Evolutionary conservation across 2,888 invertebrate species (phyloP).

Genomic region (Linhomoeus sp.): DNA sequence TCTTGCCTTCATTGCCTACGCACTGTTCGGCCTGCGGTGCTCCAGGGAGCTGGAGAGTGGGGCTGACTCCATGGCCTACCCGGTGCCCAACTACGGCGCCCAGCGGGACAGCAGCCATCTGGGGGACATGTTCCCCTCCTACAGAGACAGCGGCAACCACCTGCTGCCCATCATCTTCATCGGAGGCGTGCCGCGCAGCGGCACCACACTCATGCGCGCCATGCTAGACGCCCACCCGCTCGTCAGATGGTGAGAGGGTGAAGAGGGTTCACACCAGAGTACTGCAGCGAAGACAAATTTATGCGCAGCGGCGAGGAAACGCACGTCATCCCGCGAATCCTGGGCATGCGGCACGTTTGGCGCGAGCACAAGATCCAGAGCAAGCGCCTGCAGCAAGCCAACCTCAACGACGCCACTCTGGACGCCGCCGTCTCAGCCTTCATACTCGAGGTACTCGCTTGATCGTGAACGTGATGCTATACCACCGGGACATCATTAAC

Average conservation of each 20-base stretch:
- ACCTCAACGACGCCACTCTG: slow-evolving; percentile 70
- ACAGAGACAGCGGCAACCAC: no score
- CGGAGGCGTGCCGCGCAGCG: slow-evolving; percentile 89
- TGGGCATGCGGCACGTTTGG: slow-evolving; percentile 87
- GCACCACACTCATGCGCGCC: slow-evolving; percentile 86
- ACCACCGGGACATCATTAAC: no score
- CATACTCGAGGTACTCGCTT: slow-evolving; percentile 34
- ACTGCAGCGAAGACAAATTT: no score
- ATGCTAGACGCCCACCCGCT: slow-evolving; percentile 95
- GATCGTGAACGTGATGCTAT: neutral
- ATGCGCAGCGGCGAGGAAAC: slow-evolving; percentile 57
- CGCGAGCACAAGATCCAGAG: slow-evolving; percentile 76
- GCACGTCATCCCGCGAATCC: slow-evolving; percentile 66
- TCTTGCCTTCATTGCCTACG: no score
- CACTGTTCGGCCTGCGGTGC: no score
- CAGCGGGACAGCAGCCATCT: no score
- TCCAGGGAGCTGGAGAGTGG: no score
- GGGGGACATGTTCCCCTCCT: no score
- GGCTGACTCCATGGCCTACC: no score
- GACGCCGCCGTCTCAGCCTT: slow-evolving; percentile 91
- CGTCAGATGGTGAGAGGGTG: no score
- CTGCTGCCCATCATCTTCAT: slow-evolving; percentile 29
- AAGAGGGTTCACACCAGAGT: no score
- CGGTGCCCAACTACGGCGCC: no score
- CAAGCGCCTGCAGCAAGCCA: slow-evolving; percentile 71